Base-by-base conservation (phyloP, 2,888 invertebrate genomes). In the Cheiracanthium punctorium region DNA sequence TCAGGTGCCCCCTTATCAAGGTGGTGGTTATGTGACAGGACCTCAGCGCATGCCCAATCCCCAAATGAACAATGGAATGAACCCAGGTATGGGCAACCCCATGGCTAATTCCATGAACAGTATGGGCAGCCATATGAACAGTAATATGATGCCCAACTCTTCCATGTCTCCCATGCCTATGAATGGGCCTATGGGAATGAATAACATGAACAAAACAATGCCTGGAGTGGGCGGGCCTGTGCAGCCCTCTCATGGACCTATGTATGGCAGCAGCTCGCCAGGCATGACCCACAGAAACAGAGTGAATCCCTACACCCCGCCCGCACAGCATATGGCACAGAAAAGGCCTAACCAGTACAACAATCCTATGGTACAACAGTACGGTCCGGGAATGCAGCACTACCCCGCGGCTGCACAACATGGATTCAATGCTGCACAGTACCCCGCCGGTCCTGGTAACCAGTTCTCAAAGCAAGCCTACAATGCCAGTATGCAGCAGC, bases 1-100 rank as follows among this genome's bases (percentile, higher is more conserved):
- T 64, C 92, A 94, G 94, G 94, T 94, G 94, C 94, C 94, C 92
- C 94, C 94, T 91, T 94, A 94, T 91, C 93, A 93, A 91, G 64
- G 65, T 28, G 64, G 65, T 28, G 64, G 88, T 28, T 88, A 89
- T 79, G 93, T 93, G 91, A 93, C 74, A 17, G 70, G 74, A 14
- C 77, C 77, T 30, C 87, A 87, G 67, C 80, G 88, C 91, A 93
- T 88, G 88, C 82, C 87, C 17, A 88, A 87, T 80, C 80, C 69
- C 32, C 73, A 80, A 67, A 82, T 82, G 82, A 82, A 87, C 81
- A 87, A 82, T 77, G 77, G 87, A 4, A 82, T 82, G 76, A 87
- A 52, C 72, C 67, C 69, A 41, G 43, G 71, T 69, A 88, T 89
- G 87, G 81, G 67, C 43, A 87, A 71, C 67, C 85, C 85, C 14